Conservation (phyloP, 2,113 vertebrate genomes). For the Rhinichthys klamathensis region DNA sequence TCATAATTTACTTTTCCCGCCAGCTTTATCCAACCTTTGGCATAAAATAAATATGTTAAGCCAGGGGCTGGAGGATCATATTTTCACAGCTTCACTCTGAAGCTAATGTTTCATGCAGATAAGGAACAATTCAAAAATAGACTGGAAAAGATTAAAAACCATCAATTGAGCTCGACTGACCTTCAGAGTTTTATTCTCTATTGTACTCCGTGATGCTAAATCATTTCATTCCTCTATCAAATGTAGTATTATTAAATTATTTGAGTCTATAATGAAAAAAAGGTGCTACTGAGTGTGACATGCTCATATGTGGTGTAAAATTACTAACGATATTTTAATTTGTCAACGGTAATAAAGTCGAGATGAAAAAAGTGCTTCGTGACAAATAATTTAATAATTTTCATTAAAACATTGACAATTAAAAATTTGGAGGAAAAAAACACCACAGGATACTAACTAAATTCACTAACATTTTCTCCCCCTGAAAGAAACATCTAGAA, state of each 20-base stretch:
- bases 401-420: neutral
- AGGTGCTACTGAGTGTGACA: neutral
- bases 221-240: constrained; percentile 9
- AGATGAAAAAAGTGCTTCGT: neutral
- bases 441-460: neutral
- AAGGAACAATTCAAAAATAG: constrained; percentile 63
- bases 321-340: neutral
- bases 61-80: constrained; percentile 47
- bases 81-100: constrained; percentile 61
- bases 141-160: constrained; percentile 61
- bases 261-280: neutral
- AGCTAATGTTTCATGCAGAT: constrained; percentile 66
- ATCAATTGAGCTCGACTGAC: constrained; percentile 48
- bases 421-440: neutral
- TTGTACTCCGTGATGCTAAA: constrained; percentile 25
- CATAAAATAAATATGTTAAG: constrained; percentile 70
- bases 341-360: neutral
- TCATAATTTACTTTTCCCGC: constrained; percentile 66
- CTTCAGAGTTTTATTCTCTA: constrained; percentile 38
- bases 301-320: neutral
- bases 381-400: neutral
- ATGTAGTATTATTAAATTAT: neutral
- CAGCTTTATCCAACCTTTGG: constrained; percentile 66
- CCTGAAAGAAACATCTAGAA: neutral
- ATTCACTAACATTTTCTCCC: neutral